Evolutionary conservation across 1,140 invertebrate species (phyloP).

Genomic region (Papilio aristodemus): DNA sequence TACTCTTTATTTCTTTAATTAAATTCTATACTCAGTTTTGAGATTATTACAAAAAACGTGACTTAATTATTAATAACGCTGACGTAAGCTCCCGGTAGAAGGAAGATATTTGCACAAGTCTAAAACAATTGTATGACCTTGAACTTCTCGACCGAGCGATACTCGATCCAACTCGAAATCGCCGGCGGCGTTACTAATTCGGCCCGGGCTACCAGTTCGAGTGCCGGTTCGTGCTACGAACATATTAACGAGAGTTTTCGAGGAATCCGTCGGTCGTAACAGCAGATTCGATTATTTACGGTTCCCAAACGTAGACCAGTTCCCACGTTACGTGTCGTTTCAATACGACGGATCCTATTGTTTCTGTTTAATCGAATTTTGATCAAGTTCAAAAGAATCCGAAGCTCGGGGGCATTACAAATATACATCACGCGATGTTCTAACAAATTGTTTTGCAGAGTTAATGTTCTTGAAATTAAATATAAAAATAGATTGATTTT

Average conservation of each 20-base stretch:
- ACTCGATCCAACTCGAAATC: slow-evolving; percentile 50
- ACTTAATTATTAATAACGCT: not conserved
- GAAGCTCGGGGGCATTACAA: not conserved
- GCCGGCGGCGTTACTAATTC: slow-evolving; percentile 36
- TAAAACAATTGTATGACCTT: slow-evolving; percentile 61
- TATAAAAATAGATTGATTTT: not conserved
- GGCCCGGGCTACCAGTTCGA: slow-evolving; percentile 30
- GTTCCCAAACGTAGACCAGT: slow-evolving; percentile 18
- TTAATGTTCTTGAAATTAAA: not conserved
- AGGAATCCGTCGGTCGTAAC: not conserved
- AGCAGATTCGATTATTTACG: not conserved
- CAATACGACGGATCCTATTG: not conserved
- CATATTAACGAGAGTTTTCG: slow-evolving; percentile 31
- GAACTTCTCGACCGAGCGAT: slow-evolving; percentile 57
- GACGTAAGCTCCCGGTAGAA: slow-evolving; percentile 43
- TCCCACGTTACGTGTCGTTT: slow-evolving; percentile 35
- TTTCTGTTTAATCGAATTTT: slow-evolving; percentile 24
- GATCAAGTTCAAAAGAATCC: slow-evolving; percentile 6
- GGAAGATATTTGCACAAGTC: slow-evolving; percentile 57
- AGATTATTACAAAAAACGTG: not conserved
- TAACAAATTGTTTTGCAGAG: not conserved
- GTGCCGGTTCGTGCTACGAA: slow-evolving; percentile 35
- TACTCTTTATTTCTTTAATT: not conserved
- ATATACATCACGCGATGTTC: not conserved
- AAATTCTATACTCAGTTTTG: not conserved